Evolutionary conservation across 2,797 vertebrate species (phyloP), one percentile per base, ranked within the genome.

Genomic region (Parauchenoglanis punctatus): DNA sequence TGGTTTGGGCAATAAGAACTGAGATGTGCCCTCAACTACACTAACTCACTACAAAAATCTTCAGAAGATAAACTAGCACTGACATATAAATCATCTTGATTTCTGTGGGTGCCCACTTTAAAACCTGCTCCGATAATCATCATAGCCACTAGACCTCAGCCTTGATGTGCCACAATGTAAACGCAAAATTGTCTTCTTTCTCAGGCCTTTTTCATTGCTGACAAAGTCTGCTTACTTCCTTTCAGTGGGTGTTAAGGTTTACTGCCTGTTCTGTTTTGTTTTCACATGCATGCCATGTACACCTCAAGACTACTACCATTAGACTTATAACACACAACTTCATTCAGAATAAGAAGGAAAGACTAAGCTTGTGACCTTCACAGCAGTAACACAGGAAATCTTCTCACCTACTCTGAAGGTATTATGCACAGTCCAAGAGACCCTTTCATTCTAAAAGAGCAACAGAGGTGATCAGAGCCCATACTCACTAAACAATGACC

Each of bases 381-480:
- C n/a, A 8, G n/a, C n/a, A 77, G 5, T n/a, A 13, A 46, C 12
- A 23, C 7, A 77, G 0, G 3, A 54, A 54, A 54, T 56, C 6
- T 17, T 77, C n/a, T 31, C 12, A n/a, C 49, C 15, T 25, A 76
- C 23, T 75, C 82, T 88, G 59, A 61, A 52, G n/a, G 25, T 52
- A 28, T 76, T 52, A 58, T 59, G 76, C 18, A 58, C 18, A 0
- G n/a, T 78, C 54, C n/a, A 12, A 52, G 23, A 49, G 20, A 25
- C 20, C 20, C 44, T 54, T 95, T 92, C 6, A 86, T 89, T 1
- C 83, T 81, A 1, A 81, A 86, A 65, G 54, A 77, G n/a, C 7
- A 46, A 18, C 65, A 72, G 31, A 65, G 31, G 49, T 84, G 81
- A 28, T 2, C 67, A 67, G 65, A 72, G 18, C n/a, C 76, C n/a